Percentiles rank a stretch among this genome's conserved stretches.
Evolutionary conservation across 1,140 invertebrate genomes (phyloP).

Genomic region (Araneus ventricosus): DNA sequence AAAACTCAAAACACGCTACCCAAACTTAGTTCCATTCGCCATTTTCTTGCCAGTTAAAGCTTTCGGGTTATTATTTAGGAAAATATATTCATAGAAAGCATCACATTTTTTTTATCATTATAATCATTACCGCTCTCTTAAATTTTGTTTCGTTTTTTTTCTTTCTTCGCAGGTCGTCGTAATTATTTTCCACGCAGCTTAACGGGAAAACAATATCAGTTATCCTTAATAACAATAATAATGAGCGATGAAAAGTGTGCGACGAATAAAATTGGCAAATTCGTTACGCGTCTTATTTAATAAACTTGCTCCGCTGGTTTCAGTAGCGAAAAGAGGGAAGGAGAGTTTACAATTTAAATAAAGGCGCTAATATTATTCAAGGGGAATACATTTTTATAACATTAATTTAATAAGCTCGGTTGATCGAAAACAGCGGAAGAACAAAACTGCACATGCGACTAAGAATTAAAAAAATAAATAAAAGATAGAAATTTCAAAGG

Average conservation of each 20-base stretch:
- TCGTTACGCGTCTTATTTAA: constrained; percentile 75
- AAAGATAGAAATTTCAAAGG: constrained; percentile 22
- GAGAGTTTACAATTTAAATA: constrained; percentile 74
- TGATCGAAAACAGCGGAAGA: constrained; percentile 63
- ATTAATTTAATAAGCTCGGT: constrained; percentile 75
- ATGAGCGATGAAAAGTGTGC: constrained; percentile 72
- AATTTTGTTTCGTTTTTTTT: constrained; percentile 63
- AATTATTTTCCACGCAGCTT: constrained; percentile 75
- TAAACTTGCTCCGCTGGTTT: constrained; percentile 73
- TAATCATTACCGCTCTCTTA: constrained; percentile 69
- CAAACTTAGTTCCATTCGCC: constrained; percentile 1
- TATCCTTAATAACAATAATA: constrained; percentile 76
- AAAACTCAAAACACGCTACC: constrained; percentile 17
- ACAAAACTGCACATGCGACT: constrained; percentile 34
- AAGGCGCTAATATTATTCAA: constrained; percentile 75
- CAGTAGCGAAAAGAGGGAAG: not conserved
- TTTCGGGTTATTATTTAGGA: constrained; percentile 63
- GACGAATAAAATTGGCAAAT: constrained; percentile 74
- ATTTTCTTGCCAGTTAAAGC: constrained; percentile 57
- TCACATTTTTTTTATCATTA: constrained; percentile 63
- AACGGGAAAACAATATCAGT: constrained; percentile 75
- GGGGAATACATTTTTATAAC: constrained; percentile 71
- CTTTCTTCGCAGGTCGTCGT: constrained; percentile 44
- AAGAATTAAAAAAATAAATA: constrained; percentile 28
- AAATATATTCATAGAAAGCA: constrained; percentile 72